Evolutionary conservation across 2,888 invertebrate species (phyloP).

Genomic region (Drosophila mimica): DNA sequence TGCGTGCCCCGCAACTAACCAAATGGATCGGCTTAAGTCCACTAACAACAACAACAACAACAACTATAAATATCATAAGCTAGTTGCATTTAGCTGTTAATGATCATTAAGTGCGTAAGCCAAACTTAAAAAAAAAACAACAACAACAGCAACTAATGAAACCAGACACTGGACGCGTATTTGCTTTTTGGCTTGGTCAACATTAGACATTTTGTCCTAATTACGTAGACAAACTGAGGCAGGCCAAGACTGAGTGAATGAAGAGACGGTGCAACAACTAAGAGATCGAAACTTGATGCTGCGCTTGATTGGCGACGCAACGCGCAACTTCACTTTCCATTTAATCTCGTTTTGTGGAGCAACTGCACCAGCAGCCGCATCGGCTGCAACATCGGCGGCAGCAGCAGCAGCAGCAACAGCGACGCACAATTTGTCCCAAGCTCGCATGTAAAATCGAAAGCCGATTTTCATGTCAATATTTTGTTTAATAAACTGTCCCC

Average conservation of each 20-base stretch:
- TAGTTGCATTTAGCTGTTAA: slow-evolving; percentile 46
- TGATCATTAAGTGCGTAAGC: slow-evolving; percentile 59
- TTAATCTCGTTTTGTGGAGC: slow-evolving; percentile 75
- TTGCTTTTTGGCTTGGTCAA: slow-evolving; percentile 75
- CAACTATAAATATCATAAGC: slow-evolving; percentile 30
- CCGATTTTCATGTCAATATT: slow-evolving; percentile 80
- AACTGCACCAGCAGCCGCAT: slow-evolving; percentile 40
- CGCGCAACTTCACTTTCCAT: slow-evolving; percentile 78
- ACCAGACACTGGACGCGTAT: slow-evolving; percentile 57
- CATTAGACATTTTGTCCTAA: slow-evolving; percentile 80
- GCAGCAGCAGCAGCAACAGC: background rate
- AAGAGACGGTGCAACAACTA: slow-evolving; percentile 9
- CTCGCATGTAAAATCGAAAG: slow-evolving; percentile 74
- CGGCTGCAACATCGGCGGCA: background rate
- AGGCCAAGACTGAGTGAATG: slow-evolving; percentile 19
- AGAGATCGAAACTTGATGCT: slow-evolving; percentile 25
- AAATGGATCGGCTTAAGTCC: slow-evolving; percentile 44
- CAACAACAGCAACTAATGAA: slow-evolving; percentile 23
- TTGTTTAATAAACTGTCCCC: slow-evolving; percentile 72
- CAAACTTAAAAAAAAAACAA: slow-evolving; percentile 29
- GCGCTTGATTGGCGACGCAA: slow-evolving; percentile 71
- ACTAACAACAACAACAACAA: slow-evolving; percentile 16
- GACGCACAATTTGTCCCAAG: slow-evolving; percentile 74
- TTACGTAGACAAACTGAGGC: slow-evolving; percentile 72
- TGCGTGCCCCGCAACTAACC: slow-evolving; percentile 34